These are phyloP conservation scores for Lumbricus terrestris DNA, from an alignment of 2,888 invertebrate species.

Conservation along the genomic window DNA sequence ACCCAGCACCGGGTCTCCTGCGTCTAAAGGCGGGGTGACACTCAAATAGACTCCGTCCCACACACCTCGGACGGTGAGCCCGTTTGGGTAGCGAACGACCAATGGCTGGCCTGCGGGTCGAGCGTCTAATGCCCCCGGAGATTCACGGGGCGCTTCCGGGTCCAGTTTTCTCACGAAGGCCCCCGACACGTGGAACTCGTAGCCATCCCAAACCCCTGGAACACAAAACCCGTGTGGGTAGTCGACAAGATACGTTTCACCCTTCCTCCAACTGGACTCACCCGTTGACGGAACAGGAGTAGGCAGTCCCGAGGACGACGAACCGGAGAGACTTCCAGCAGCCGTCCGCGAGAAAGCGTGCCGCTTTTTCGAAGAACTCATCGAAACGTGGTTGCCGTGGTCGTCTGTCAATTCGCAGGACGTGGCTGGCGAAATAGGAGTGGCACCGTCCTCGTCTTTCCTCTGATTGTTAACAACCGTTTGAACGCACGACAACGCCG, in stretches of 20 bases:
- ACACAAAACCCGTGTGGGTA: neutral
- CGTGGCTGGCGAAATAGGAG: neutral
- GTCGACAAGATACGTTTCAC: slow-evolving; percentile 4
- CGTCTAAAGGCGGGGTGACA: neutral
- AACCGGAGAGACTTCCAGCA: neutral
- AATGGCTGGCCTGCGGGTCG: neutral
- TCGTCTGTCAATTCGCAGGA: neutral
- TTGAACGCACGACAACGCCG: neutral
- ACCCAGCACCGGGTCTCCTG: neutral
- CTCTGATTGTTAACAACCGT: neutral
- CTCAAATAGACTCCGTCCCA: neutral
- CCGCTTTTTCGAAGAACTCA: neutral
- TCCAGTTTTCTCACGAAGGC: neutral
- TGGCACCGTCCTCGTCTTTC: neutral
- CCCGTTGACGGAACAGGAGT: neutral
- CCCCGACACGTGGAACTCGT: neutral
- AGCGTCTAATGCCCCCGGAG: neutral
- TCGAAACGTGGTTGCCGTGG: neutral
- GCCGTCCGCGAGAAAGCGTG: neutral
- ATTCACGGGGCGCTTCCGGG: no score
- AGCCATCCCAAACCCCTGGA: neutral
- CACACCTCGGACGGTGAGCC: neutral
- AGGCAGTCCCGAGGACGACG: neutral
- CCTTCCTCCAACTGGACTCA: neutral
- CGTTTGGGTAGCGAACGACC: slow-evolving; percentile 4